Conservation (phyloP, 2,113 vertebrate genomes). For the Synodontis membranacea region DNA sequence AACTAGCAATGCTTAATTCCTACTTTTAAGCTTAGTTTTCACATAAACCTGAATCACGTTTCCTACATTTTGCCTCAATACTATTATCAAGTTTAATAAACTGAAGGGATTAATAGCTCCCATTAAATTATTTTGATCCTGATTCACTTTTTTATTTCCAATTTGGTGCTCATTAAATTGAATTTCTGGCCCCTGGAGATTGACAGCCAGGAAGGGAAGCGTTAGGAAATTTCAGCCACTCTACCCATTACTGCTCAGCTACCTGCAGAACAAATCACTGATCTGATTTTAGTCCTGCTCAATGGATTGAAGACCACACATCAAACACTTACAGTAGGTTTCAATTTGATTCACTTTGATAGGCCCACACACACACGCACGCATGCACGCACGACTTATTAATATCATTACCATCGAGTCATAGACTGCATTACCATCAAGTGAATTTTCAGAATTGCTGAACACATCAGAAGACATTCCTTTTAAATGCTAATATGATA, state of each 20-base stretch:
- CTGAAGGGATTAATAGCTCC: constrained; percentile 62
- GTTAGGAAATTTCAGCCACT: constrained; percentile 63
- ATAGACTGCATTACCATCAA: too few relatives aligned
- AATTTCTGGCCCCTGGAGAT: constrained; percentile 67
- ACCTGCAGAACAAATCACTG: constrained; percentile 58
- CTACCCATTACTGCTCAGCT: constrained; percentile 64
- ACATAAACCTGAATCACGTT: background rate
- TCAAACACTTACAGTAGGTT: constrained; percentile 22
- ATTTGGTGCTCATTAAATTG: constrained; percentile 73
- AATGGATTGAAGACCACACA: constrained; percentile 64
- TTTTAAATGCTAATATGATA: background rate
- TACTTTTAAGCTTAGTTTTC: background rate
- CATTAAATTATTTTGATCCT: constrained; percentile 61
- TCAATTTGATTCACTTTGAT: constrained; percentile 17
- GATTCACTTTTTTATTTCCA: constrained; percentile 47
- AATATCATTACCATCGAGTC: too few relatives aligned
- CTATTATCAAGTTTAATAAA: constrained; percentile 25
- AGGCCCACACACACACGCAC: background rate
- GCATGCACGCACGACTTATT: background rate
- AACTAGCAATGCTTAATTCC: background rate
- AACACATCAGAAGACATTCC: background rate
- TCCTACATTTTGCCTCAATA: background rate
- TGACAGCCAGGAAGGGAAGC: constrained; percentile 59
- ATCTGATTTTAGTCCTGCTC: constrained; percentile 66
- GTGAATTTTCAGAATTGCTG: background rate